These are phyloP conservation scores for Tenthredo amoena DNA, from an alignment of 2,888 invertebrate genomes.

Conservation along the genomic window DNA sequence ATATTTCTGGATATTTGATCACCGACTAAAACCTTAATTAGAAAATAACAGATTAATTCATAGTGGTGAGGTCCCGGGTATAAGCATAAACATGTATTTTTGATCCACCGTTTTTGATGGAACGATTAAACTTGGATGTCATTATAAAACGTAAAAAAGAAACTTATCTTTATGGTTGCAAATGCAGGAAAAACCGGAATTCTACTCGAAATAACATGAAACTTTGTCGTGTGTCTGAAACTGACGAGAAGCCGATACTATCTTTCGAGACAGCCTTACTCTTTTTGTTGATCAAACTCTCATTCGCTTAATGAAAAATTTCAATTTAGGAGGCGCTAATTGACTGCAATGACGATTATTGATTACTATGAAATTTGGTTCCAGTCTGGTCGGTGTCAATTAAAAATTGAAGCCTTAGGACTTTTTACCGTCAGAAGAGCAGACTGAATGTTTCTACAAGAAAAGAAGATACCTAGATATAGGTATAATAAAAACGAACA, in stretches of 20 bases:
- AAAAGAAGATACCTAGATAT: not conserved
- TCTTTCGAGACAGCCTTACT: not conserved
- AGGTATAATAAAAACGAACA: conserved; percentile 3
- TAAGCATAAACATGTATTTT: not conserved
- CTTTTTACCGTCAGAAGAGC: not conserved
- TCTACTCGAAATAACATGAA: not conserved
- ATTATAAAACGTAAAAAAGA: not conserved
- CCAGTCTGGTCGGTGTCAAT: not conserved
- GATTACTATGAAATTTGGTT: not conserved
- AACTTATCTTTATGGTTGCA: not conserved
- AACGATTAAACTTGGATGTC: not conserved
- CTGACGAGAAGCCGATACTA: not conserved
- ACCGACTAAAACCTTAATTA: not conserved
- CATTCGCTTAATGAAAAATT: not conserved
- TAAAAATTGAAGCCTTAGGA: not conserved
- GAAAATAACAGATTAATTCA: not conserved
- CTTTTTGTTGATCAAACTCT: not conserved
- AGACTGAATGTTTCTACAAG: not conserved
- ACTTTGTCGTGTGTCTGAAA: not conserved
- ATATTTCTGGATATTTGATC: not conserved
- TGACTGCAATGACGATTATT: not conserved
- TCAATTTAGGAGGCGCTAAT: not conserved
- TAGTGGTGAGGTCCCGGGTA: not conserved
- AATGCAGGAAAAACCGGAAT: not conserved
- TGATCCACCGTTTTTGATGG: not conserved